A percentile compares a stretch with the other conserved stretches of the same genome.
phyloP scores from a whole-genome alignment of 2,113 vertebrate genomes.

The Toxotes chatareus region DNA sequence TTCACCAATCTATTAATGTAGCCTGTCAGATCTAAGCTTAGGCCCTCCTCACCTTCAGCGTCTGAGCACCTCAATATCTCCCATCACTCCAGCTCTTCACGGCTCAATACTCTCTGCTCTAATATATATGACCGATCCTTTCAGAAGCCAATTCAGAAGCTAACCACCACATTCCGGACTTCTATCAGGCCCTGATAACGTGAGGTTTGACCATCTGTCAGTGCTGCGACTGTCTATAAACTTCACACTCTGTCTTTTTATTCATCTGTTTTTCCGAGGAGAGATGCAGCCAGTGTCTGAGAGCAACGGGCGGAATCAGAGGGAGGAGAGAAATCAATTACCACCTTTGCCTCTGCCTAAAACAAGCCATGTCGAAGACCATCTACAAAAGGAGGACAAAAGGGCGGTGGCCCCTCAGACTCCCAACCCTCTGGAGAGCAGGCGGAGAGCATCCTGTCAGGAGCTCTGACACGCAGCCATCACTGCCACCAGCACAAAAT shows the following conservation, averaged over 20 bases:
- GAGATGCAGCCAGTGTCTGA: conserved; percentile 66
- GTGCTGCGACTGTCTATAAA: conserved; percentile 77
- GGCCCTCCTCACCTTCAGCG: conserved; percentile 68
- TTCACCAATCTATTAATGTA: conserved; percentile 68
- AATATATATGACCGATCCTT: conserved; percentile 80
- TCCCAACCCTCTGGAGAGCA: conserved; percentile 65
- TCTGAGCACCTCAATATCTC: conserved; percentile 63
- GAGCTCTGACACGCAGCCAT: conserved; percentile 76
- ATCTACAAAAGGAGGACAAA: conserved; percentile 77
- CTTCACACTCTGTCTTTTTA: conserved; percentile 78
- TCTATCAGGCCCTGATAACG: conserved; percentile 78
- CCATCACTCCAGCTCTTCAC: conserved; percentile 69
- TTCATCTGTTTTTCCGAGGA: conserved; percentile 77
- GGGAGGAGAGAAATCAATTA: conserved; percentile 84
- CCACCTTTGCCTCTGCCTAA: conserved; percentile 77
- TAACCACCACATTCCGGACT: conserved; percentile 79
- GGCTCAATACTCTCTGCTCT: conserved; percentile 72
- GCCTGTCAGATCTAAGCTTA: conserved; percentile 70
- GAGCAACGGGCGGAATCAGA: conserved; percentile 61
- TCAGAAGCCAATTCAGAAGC: conserved; percentile 80
- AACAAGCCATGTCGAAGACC: conserved; percentile 79
- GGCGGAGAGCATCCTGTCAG: conserved; percentile 65
- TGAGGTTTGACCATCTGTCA: conserved; percentile 82
- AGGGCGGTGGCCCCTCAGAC: conserved; percentile 63
- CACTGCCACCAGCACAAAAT: conserved; percentile 74